Percentiles rank a stretch among this genome's conserved stretches.
phyloP scores from a whole-genome alignment of 2,113 vertebrate species.

The Neogobius melanostomus region DNA sequence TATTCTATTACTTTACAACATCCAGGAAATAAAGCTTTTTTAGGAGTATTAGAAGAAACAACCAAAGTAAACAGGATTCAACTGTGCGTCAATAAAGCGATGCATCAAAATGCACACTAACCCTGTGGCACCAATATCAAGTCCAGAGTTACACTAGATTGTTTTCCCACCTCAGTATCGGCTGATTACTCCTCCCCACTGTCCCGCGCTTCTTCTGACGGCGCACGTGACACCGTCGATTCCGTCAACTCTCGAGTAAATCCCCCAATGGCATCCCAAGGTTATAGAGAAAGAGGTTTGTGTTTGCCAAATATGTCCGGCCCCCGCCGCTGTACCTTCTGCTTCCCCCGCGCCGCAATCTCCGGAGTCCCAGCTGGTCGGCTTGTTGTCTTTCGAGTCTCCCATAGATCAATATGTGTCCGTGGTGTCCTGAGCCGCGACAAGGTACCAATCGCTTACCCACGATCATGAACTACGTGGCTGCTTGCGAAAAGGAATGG shows the following conservation, averaged over 20 bases:
- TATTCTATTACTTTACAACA: no score
- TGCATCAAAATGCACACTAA: background rate
- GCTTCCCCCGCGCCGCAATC: constrained; percentile 12
- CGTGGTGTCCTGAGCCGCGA: constrained; percentile 1
- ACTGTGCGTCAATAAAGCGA: no score
- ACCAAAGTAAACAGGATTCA: no score
- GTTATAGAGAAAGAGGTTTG: constrained; percentile 14
- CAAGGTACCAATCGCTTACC: no score
- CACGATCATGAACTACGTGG: no score
- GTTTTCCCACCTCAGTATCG: background rate
- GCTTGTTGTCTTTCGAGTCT: constrained; percentile 17
- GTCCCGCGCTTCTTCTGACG: background rate
- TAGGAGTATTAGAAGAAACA: no score
- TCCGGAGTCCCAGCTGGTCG: constrained; percentile 19
- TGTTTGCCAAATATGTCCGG: constrained; percentile 20
- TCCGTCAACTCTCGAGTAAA: background rate
- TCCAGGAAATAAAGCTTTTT: no score
- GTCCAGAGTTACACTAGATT: background rate
- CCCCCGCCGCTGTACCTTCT: constrained; percentile 11
- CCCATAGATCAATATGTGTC: constrained; percentile 25
- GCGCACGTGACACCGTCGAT: constrained; percentile 12
- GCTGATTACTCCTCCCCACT: background rate
- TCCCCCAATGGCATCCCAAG: constrained; percentile 24
- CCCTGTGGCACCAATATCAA: background rate
- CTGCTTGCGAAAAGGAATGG: no score